Evolutionary conservation across 2,888 invertebrate genomes (phyloP).

Genomic region (Octonoba sinensis): DNA sequence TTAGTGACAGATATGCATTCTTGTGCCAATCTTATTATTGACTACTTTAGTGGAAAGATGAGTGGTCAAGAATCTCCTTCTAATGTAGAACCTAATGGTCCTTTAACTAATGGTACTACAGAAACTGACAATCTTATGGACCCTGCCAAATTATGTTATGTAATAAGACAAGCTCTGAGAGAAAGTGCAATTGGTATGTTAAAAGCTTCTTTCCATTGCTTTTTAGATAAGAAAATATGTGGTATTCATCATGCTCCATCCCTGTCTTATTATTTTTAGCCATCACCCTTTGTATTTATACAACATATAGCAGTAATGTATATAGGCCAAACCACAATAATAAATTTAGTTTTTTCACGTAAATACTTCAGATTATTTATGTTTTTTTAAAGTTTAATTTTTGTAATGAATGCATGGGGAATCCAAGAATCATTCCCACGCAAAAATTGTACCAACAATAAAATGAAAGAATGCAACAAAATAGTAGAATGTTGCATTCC

Average conservation of each 20-base stretch:
- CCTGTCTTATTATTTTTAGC: neutral
- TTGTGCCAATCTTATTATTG: slow-evolving; percentile 77
- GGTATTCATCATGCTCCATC: neutral
- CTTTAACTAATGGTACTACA: slow-evolving; percentile 42
- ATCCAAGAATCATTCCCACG: too few species aligned
- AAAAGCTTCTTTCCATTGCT: neutral
- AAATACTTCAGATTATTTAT: too few species aligned
- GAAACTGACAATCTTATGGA: slow-evolving; percentile 72
- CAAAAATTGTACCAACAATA: too few species aligned
- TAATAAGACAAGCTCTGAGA: slow-evolving; percentile 77
- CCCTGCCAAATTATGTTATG: slow-evolving; percentile 77
- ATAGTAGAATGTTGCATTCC: too few species aligned
- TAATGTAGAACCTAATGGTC: slow-evolving; percentile 39
- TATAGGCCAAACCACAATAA: too few species aligned
- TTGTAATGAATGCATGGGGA: too few species aligned
- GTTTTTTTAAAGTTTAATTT: too few species aligned
- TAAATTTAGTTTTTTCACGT: too few species aligned
- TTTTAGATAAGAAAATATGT: neutral
- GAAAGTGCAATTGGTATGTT: slow-evolving; percentile 77
- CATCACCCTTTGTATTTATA: neutral
- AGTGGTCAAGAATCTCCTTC: slow-evolving; percentile 48
- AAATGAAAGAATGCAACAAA: too few species aligned
- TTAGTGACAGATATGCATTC: slow-evolving; percentile 78
- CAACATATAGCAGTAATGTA: too few species aligned
- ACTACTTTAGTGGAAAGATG: slow-evolving; percentile 74